Evolutionary conservation across 2,113 vertebrate species (phyloP), one percentile per base, ranked within the genome.

Genomic region (Rhipidura dahli): DNA sequence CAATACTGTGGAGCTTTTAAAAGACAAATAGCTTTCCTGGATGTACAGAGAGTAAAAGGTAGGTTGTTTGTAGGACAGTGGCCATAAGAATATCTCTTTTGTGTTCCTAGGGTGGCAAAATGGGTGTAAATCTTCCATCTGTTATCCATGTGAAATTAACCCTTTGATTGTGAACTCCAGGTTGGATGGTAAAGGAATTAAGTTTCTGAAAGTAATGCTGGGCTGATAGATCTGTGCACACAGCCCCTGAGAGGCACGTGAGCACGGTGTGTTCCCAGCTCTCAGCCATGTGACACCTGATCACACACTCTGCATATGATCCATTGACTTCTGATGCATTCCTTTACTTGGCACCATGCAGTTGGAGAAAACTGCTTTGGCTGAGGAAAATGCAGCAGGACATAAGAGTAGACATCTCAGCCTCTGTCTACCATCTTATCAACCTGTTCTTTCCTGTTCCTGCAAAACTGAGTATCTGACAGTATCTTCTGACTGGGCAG

Each of bases 371-470:
- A 45, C 8, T 53, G 26, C 78, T 77, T 73, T 50, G 23, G 21
- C 26, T 10, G 10, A 8, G 8, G 45, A 72, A 93, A 51, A 83
- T 0, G 2, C 27, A 59, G 27, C 28, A 39, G 76, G 21, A 39
- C 0, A 0, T 10, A 47, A 65, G 10, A 0, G 1, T 45, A 14
- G n/a, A 39, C 51, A 17, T 53, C n/a, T 91, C 24, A 44, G 31
- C 30, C 23, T 51, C 76, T 49, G 4, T 50, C 47, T 72, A 12
- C 21, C 7, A 27, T 40, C 44, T 68, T 54, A 57, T 13, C 56
- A 69, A 14, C 19, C 33, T 33, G 12, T 44, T 79, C 26, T 28
- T 66, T 35, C 17, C 35, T 63, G 22, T 44, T 61, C 23, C 49
- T 61, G 39, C 27, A 65, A 75, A 73, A 64, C 30, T 26, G 64